Evolutionary conservation across 2,113 vertebrate species (phyloP), one percentile per base, ranked within the genome.

Genomic region (Coturnix japonica): DNA sequence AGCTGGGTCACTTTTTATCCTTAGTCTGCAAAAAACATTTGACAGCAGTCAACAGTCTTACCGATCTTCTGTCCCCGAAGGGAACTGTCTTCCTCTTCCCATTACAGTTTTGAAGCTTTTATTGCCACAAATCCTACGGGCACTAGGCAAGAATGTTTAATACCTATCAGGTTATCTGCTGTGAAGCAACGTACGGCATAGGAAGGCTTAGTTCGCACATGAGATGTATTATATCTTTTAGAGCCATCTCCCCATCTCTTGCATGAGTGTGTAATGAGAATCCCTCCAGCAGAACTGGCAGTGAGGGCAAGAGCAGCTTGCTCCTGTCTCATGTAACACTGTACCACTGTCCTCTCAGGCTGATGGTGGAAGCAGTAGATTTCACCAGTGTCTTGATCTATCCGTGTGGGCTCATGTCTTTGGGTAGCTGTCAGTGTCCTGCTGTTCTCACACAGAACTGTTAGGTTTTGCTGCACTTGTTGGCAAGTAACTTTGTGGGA

Each of bases 1-100:
- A 66, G 23, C 66, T 60, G 63, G 61, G 75, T 91, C 60, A 77
- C 37, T 64, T 90, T 94, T 96, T 87, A 85, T 89, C 33, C 25
- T 21, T 74, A n/a, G 9, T 13, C 60, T 73, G 16, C 6, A 3
- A 72, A 91, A 85, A 44, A 4, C 3, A 11, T 46, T 86, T 85
- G 95, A 87, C 78, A 81, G 84, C 54, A 74, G 81, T 8, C 28
- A 76, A 49, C 22, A 67, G 3, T 65, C 57, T 81, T 78, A 33
- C 0, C 1, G 23, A 57, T 83, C 60, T 73, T 54, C 15, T 64
- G 6, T 69, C 74, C 26, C 30, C 81, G 70, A 71, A 67, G 44
- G 56, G 41, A 90, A 26, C n/a, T 37, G n/a, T 73, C 37, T 76
- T 81, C 77, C 63, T 77, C 57, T 84, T 81, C 8, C 23, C 37